Evolutionary conservation across 1,140 invertebrate species (phyloP), one percentile per base, ranked within the genome.

Genomic region (Brachionus paranguensis): DNA sequence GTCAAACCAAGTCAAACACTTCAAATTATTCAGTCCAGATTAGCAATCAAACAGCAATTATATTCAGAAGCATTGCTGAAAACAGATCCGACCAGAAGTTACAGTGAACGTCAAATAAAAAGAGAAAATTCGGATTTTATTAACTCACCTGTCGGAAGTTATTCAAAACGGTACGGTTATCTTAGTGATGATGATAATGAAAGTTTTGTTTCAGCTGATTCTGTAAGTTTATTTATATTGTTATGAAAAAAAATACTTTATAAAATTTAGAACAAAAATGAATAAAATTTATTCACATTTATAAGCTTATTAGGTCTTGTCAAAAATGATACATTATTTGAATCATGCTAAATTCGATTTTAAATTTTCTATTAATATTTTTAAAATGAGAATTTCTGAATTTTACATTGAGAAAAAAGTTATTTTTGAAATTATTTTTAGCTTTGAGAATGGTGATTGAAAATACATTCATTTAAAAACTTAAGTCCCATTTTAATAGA

Each of bases 21-120:
- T 41, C 78, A 81, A 81, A 81, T 81, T n/a, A 81, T 81, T 37
- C 78, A 81, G 53, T 81, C 78, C 12, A 81, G 78, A 64, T 64
- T 81, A 68, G 78, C 78, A 29, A 45, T 64, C 10, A 81, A 81
- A 27, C 78, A 81, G 27, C 78, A 81, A 47, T 45, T 81, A 43
- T 81, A 81, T 24, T 41, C 78, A 12, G 78, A 81, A 20, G 78
- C 27, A 2, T 24, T 81, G 7, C 27, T 81, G 2, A 81, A 81
- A 47, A 64, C 33, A 17, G 64, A 64, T 24, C 37, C 20, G 37
- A 14, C 78, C 8, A 81, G 50, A 43, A 81, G n/a, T 24, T 20
- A 64, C 10, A 64, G 33, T 37, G 53, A 81, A 4, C n/a, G 33
- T 33, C 33, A 64, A 64, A 81, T 29, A 14, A 68, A 43, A 37